These are phyloP conservation scores for Psophia crepitans DNA, from an alignment of 2,113 vertebrate species.

Conservation along the genomic window DNA sequence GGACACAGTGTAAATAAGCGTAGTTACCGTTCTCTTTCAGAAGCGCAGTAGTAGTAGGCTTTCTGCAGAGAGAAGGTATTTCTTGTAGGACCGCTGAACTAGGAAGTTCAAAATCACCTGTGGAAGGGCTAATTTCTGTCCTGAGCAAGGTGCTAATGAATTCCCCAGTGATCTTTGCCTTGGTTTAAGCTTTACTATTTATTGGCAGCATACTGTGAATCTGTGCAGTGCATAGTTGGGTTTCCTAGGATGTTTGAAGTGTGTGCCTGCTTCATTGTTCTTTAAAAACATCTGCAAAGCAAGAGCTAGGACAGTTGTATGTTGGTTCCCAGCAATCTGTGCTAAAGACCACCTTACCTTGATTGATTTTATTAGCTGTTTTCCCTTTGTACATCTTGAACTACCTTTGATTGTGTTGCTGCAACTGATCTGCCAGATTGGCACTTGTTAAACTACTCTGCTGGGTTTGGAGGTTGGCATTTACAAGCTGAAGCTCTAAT, in stretches of 20 bases:
- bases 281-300: not conserved
- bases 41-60: not conserved
- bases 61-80: not conserved
- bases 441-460: not conserved
- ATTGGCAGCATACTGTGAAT: not conserved
- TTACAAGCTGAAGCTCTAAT: not conserved
- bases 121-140: not conserved
- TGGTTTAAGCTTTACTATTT: not conserved
- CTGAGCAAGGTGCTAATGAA: slow-evolving; percentile 31
- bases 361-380: not conserved
- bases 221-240: not conserved
- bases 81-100: not conserved
- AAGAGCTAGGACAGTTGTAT: not conserved
- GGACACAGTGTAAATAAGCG: not conserved
- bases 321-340: not conserved
- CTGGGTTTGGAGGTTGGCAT: not conserved
- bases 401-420: not conserved
- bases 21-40: not conserved
- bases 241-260: not conserved
- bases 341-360: not conserved
- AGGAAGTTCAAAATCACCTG: not conserved
- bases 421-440: not conserved
- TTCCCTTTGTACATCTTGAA: not conserved
- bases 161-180: not conserved
- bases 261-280: not conserved